Percentiles rank a stretch among this genome's conserved stretches.
These are phyloP conservation scores for Arothron firmamentum DNA, from an alignment of 2,113 vertebrate genomes.

Conservation along the genomic window DNA sequence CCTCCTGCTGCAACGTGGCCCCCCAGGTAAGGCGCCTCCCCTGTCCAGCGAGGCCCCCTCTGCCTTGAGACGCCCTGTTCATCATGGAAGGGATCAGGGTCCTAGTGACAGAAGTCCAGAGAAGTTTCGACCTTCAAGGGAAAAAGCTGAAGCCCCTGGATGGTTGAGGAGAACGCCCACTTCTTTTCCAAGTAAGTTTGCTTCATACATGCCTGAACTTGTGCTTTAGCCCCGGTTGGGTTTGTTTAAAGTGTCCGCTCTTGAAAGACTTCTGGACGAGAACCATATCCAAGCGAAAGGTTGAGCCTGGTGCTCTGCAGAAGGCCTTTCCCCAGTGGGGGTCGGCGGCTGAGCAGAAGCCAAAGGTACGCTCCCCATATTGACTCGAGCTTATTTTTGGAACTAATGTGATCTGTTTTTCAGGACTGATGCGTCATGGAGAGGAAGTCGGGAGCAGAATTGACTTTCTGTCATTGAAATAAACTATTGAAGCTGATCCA, in stretches of 20 bases:
- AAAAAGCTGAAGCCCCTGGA: background rate
- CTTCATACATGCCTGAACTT: no score
- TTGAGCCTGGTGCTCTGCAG: conserved; percentile 4
- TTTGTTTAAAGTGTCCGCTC: no score
- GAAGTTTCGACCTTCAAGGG: background rate
- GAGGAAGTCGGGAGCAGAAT: background rate
- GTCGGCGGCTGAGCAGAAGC: conserved; percentile 8
- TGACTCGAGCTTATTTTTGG: background rate
- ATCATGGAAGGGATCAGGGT: no score
- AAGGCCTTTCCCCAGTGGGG: conserved; percentile 4
- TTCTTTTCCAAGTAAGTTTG: background rate
- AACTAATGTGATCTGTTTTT: background rate
- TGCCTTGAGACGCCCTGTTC: background rate
- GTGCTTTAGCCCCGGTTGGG: background rate
- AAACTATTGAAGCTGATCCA: background rate
- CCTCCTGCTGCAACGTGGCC: conserved; percentile 42
- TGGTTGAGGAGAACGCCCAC: background rate
- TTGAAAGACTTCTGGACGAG: background rate
- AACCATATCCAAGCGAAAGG: background rate
- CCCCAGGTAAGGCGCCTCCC: conserved; percentile 23
- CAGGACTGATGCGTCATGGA: background rate
- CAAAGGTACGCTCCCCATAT: conserved; percentile 2
- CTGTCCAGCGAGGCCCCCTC: background rate
- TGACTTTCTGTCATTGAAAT: background rate
- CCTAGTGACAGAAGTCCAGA: background rate